These are phyloP conservation scores for Dromius quadrimaculatus DNA, from an alignment of 2,888 invertebrate genomes.

Conservation along the genomic window DNA sequence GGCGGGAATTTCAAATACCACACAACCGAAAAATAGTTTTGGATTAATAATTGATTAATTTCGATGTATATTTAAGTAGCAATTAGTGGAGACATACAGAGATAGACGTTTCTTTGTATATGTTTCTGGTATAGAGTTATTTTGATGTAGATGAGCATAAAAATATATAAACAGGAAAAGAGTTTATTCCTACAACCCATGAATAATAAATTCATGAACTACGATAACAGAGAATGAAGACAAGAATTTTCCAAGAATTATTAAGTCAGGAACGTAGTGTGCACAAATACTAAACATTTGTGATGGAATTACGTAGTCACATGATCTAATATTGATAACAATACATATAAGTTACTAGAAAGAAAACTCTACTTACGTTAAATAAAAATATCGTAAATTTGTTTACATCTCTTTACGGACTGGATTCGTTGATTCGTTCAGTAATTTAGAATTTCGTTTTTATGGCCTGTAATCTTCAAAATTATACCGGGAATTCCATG, in stretches of 20 bases:
- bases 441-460: conserved; percentile 35
- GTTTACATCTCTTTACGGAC: conserved; percentile 33
- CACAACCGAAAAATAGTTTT: no score
- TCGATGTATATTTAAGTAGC: no score
- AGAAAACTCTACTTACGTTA: conserved; percentile 41
- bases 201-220: conserved; percentile 1
- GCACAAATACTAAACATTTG: conserved; percentile 39
- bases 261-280: conserved; percentile 5
- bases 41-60: no score
- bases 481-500: conserved; percentile 26
- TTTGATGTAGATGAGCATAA: conserved; percentile 37
- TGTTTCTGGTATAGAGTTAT: conserved; percentile 43
- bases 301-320: conserved; percentile 40
- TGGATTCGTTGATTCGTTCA: conserved; percentile 38
- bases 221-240: conserved; percentile 15
- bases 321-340: conserved; percentile 34
- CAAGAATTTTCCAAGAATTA: conserved; percentile 6
- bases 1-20: no score
- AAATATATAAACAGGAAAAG: conserved; percentile 39
- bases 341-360: conserved; percentile 32
- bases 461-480: conserved; percentile 30
- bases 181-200: conserved; percentile 10
- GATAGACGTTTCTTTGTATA: no score
- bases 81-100: no score
- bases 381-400: conserved; percentile 32